These are phyloP conservation scores for Leptogaster cylindrica DNA, from an alignment of 2,888 invertebrate genomes.

Conservation along the genomic window DNA sequence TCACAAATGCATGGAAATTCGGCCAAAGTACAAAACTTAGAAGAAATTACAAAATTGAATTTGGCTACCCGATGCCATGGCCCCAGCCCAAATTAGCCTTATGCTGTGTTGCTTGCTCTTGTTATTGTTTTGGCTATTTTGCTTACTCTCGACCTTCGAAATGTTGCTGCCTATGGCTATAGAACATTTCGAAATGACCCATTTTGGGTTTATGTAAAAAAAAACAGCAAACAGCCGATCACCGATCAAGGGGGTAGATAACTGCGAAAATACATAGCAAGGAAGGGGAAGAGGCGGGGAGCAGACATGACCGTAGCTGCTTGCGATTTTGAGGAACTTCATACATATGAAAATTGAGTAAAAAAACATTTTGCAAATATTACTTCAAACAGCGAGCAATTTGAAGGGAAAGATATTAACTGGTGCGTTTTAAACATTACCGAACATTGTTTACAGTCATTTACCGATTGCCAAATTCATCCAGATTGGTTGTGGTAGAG, in stretches of 20 bases:
- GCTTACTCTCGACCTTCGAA: constrained; percentile 24
- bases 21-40: constrained; percentile 29
- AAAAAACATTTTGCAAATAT: constrained; percentile 1
- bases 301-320: not conserved
- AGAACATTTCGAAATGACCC: constrained; percentile 27
- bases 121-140: constrained; percentile 21
- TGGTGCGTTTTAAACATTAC: not conserved
- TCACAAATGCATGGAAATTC: constrained; percentile 19
- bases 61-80: constrained; percentile 8
- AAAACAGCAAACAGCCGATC: not conserved
- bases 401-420: not conserved
- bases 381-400: not conserved
- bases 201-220: constrained; percentile 14
- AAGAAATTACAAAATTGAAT: constrained; percentile 27
- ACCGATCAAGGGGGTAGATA: no score
- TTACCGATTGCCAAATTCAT: constrained; percentile 1
- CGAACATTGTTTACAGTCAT: constrained; percentile 10
- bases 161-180: constrained; percentile 7
- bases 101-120: not conserved
- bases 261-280: no score
- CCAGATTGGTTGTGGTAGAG: not conserved
- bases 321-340: not conserved
- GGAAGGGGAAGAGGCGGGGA: not conserved
- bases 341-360: not conserved
- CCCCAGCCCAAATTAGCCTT: no score